Evolutionary conservation across 2,888 invertebrate genomes (phyloP), one percentile per base, ranked within the genome.

Genomic region (Sesia bembeciformis): DNA sequence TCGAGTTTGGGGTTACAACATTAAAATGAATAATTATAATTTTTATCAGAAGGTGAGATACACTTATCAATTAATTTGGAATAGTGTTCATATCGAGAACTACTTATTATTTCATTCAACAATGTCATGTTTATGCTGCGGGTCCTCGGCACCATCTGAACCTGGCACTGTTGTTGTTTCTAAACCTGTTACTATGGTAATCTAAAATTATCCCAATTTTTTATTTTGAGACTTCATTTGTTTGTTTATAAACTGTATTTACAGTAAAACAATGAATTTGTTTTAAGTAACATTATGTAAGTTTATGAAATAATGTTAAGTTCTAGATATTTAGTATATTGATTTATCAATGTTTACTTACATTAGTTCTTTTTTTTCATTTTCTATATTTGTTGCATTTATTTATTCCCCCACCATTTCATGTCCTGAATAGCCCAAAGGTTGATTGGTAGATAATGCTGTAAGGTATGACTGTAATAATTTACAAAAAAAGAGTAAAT

Each of bases 121-220:
- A 41, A 58, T 76, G 74, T 59, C 70, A 56, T 68, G 66, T 59
- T 64, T 70, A 57, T 76, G 76, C 61, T 76, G 77, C 57, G 67
- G 68, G 55, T 59, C 65, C 52, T 54, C 64, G 42, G 60, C 65
- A 54, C 60, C 60, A 40, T 57, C 54, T 40, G 61, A 66, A 58
- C 54, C 62, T 40, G 57, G 60, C 40, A 62, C 63, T 50, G 53
- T 61, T 56, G 58, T 68, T 60, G 58, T 68, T 58, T 58, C 56
- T n/a, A 61, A 59, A 60, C 54, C 63, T 38, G 60, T 62, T 7
- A 54, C 54, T 52, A 76, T 77, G 76, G 76, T 77, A 69, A 23
- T 23, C 23, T 65, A 38, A 6, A 5, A 50, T 39, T 50, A 50
- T 38, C 23, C 6, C 4, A 5, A 46, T 46, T 23, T 23, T 23